Evolutionary conservation across 2,888 invertebrate species (phyloP), one percentile per base, ranked within the genome.

Genomic region (Pseudoips prasinana): DNA sequence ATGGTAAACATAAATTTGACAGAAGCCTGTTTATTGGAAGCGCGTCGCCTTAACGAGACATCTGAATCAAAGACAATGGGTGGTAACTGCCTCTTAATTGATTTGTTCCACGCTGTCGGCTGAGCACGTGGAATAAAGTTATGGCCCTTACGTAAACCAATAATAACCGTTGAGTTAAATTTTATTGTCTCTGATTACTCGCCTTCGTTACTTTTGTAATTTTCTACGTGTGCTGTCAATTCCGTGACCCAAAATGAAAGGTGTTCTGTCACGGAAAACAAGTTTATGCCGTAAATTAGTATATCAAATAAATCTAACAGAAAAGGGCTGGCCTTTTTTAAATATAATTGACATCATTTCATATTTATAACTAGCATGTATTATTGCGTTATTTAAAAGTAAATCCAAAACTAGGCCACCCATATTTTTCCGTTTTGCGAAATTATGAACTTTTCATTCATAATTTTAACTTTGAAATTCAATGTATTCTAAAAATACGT

Each of bases 1-100:
- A 81, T 77, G 75, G 64, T 62, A 59, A 57, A 67, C 68, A 80
- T 81, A 80, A 82, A 78, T 80, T 76, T 73, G 70, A 76, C 56
- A 48, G 60, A 58, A 61, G 53, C 64, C 61, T 57, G 74, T 73
- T 80, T 49, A 53, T 54, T 47, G 45, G 47, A 47, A 52, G 50
- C 20, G 49, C 22, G 62, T 64, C 54, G 48, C 52, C 54, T 73
- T 83, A 82, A 82, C 70, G 75, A 83, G 76, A 74, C 73, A 62
- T 66, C 72, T 73, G 74, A 75, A 74, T 75, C 67, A 73, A 71
- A 70, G 55, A 78, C 78, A 83, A 82, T 79, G 78, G 77, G 74
- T 72, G 73, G 73, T 58, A 70, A 63, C 47, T 52, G 56, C 46
- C 46, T 26, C 50, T 62, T 64, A 73, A 81, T 73, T 80, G 73